These are phyloP conservation scores for Drosophila erecta DNA, from an alignment of 1,140 invertebrate species.

Conservation along the genomic window DNA sequence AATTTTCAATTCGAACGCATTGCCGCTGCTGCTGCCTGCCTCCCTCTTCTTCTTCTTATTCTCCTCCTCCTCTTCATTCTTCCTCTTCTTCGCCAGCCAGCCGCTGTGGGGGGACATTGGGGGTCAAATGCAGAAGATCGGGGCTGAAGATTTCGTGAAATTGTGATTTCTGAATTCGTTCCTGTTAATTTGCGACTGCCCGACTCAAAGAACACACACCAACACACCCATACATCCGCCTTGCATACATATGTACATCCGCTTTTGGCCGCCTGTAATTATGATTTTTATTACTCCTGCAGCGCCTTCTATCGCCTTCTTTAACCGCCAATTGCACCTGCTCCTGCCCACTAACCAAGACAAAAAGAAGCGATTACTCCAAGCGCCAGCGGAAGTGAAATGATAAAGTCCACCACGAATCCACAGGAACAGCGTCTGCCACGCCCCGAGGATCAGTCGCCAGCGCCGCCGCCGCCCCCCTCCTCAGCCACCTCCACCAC, in stretches of 20 bases:
- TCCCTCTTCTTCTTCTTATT: constrained; percentile 24
- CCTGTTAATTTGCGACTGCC: constrained; percentile 61
- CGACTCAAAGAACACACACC: neutral
- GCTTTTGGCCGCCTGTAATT: constrained; percentile 40
- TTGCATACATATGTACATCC: neutral
- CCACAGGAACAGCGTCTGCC: constrained; percentile 83
- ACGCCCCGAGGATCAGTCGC: constrained; percentile 73
- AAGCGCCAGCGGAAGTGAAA: constrained; percentile 56
- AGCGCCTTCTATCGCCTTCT: constrained; percentile 26
- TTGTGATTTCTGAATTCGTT: constrained; percentile 66
- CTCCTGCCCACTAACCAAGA: constrained; percentile 39
- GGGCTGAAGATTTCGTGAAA: constrained; percentile 23
- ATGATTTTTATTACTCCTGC: constrained; percentile 35
- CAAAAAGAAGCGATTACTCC: constrained; percentile 12
- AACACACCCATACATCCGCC: constrained; percentile 1
- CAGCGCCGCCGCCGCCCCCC: constrained; percentile 41
- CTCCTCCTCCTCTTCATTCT: constrained; percentile 5
- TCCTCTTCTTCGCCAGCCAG: constrained; percentile 33
- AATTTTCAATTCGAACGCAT: constrained; percentile 76
- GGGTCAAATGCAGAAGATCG: constrained; percentile 77
- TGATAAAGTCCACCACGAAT: constrained; percentile 81
- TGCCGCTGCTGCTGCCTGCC: constrained; percentile 52
- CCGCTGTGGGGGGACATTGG: constrained; percentile 69
- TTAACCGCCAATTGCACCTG: constrained; percentile 44
- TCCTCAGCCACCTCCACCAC: constrained; percentile 38